phyloP scores from a whole-genome alignment of 2,888 invertebrate species.

The Mesoligia furuncula region DNA sequence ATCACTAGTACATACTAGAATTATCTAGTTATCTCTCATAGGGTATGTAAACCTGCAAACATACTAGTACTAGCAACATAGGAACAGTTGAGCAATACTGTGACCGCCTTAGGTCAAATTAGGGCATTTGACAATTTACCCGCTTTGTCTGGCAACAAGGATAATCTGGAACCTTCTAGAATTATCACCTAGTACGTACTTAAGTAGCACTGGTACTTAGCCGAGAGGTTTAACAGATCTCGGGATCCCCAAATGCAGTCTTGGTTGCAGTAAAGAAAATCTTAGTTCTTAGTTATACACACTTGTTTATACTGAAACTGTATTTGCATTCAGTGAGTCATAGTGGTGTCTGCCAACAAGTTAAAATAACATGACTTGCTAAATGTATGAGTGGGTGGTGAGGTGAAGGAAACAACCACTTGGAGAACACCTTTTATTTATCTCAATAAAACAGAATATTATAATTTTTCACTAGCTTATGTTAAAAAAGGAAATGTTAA shows the following conservation, averaged over 20 bases:
- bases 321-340: slow-evolving; percentile 61
- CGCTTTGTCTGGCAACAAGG: background rate
- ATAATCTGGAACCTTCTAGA: slow-evolving; percentile 3
- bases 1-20: background rate
- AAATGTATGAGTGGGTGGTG: slow-evolving; percentile 73
- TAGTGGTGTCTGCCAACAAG: slow-evolving; percentile 76
- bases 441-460: slow-evolving; percentile 89
- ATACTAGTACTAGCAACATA: slow-evolving; percentile 3
- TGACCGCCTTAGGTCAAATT: background rate
- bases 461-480: slow-evolving; percentile 89
- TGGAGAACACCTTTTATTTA: slow-evolving; percentile 88
- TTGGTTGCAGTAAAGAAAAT: slow-evolving; percentile 19
- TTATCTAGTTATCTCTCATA: slow-evolving; percentile 3
- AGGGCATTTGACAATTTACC: background rate
- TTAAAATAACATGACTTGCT: slow-evolving; percentile 84
- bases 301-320: slow-evolving; percentile 34
- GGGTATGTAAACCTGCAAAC: background rate
- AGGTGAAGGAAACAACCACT: slow-evolving; percentile 80
- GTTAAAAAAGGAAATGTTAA: slow-evolving; percentile 83
- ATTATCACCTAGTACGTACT: background rate
- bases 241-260: background rate
- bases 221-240: background rate
- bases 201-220: background rate
- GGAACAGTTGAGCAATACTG: background rate
- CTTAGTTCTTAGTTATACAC: background rate